Base-by-base conservation (phyloP, 2,888 invertebrate genomes). In the Caenorhabditis wallacei region DNA sequence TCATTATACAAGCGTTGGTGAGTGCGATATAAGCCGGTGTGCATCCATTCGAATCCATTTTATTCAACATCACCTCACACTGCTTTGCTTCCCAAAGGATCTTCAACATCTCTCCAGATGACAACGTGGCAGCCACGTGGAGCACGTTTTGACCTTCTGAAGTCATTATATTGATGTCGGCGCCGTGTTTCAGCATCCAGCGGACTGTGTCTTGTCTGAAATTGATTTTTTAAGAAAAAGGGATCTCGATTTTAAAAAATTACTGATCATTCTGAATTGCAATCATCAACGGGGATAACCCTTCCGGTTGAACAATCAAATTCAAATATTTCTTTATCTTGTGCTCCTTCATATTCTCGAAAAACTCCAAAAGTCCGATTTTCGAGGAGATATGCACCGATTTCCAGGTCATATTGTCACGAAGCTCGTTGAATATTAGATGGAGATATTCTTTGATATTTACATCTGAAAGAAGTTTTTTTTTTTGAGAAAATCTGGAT, bases 121-220 rank as follows among this genome's bases (percentile, higher is more conserved):
- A 96, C 13, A 37, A n/a, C 20, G 69, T 54, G n/a, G 87, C 85
- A 4, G 87, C 87, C 56, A 86, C 64, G 54, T 87, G 87, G 11
- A 87, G 76, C 43, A 85, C 72, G 56, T 80, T 83, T 93, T 98
- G 97, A 16, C 98, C 97, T 0, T 98, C 97, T 93, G 98, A 98
- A 93, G 98, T 98, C 72, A 98, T 93, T 0, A 98, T 97, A 90
- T 95, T 96, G 95, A 16, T 96, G 89, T 95, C 95, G 0, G 97
- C 97, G 4, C 97, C 97, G 8, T 84, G 71, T 11, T 87, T 78
- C 11, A 91, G 48, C 57, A 91, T 80, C 70, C 84, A 85, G 7
- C 80, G 69, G 1, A 89, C 90, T 48, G 89, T 85, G n/a, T 86
- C 85, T 16, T 75, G 51, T 54, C 86, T 86, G 71, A 20, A 85